Conservation (phyloP, 2,888 invertebrate genomes). For the Oscheius sp. region DNA sequence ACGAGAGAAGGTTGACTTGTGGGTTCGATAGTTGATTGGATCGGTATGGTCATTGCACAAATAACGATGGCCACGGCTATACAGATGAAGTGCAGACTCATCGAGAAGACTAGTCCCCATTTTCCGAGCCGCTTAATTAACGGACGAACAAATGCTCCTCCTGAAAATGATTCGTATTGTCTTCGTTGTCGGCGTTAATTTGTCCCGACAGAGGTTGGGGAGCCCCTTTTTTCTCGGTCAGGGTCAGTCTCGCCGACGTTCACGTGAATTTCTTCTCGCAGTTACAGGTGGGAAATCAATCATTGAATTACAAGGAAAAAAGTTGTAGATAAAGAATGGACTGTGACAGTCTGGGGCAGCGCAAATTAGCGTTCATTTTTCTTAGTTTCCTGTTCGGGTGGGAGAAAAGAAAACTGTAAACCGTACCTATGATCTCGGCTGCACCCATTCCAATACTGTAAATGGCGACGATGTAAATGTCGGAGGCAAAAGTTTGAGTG, state of each 20-base stretch:
- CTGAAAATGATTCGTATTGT: slow-evolving; percentile 38
- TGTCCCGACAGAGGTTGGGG: too few species aligned
- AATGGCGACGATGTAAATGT: slow-evolving; percentile 52
- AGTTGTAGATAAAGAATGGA: neutral
- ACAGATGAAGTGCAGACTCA: slow-evolving; percentile 44
- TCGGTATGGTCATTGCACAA: slow-evolving; percentile 47
- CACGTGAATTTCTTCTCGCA: slow-evolving; percentile 14
- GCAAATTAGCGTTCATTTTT: too few species aligned
- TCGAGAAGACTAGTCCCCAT: slow-evolving; percentile 46
- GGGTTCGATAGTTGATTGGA: slow-evolving; percentile 48
- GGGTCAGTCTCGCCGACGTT: slow-evolving; percentile 4
- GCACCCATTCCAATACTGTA: slow-evolving; percentile 52
- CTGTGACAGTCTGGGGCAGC: too few species aligned
- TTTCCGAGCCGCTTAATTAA: slow-evolving; percentile 48
- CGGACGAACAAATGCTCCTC: slow-evolving; percentile 51
- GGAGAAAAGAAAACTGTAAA: too few species aligned
- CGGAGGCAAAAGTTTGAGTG: slow-evolving; percentile 44
- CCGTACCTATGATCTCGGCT: slow-evolving; percentile 51
- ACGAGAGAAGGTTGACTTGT: slow-evolving; percentile 41
- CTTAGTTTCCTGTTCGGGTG: too few species aligned
- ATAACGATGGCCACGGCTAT: slow-evolving; percentile 43
- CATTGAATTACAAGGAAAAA: slow-evolving; percentile 3
- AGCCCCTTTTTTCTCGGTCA: slow-evolving; percentile 1
- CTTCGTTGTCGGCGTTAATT: neutral
- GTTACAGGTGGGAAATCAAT: neutral